These are phyloP conservation scores for Chondrosia reniformis DNA, from an alignment of 37 sponge, comb jelly and placozoan species.

Conservation along the genomic window DNA sequence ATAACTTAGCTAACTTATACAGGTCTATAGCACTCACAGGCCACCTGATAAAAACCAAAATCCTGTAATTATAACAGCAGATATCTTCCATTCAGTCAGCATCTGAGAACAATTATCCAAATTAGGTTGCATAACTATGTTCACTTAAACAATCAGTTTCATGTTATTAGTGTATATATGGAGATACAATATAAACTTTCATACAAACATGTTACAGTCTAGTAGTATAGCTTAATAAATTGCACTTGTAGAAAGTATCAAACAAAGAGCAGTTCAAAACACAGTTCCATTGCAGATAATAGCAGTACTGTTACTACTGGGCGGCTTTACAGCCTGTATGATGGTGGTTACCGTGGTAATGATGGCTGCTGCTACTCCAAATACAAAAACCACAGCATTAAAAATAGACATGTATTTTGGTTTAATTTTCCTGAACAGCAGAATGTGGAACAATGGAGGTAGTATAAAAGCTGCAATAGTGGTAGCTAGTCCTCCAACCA, in stretches of 20 bases:
- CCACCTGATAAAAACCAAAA: too few relatives aligned
- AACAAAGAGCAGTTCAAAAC: neutral
- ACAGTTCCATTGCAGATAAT: neutral
- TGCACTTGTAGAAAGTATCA: neutral
- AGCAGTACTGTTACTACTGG: neutral
- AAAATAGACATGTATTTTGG: conserved; percentile 25
- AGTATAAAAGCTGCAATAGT: conserved; percentile 73
- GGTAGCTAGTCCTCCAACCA: conserved; percentile 75
- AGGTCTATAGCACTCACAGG: too few relatives aligned
- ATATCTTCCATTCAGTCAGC: too few relatives aligned
- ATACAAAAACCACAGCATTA: conserved; percentile 44
- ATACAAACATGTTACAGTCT: neutral
- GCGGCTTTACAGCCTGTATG: neutral
- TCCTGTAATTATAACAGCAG: too few relatives aligned
- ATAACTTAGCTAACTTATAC: too few relatives aligned
- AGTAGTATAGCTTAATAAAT: neutral
- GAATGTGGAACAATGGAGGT: conserved; percentile 76
- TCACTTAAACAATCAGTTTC: too few relatives aligned
- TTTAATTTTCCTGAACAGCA: conserved; percentile 36
- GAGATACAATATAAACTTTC: too few relatives aligned
- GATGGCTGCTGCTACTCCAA: conserved; percentile 49
- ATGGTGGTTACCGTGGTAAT: conserved; percentile 44
- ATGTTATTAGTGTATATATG: too few relatives aligned
- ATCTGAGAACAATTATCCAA: too few relatives aligned
- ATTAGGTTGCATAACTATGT: too few relatives aligned